Conservation (phyloP, 2,888 invertebrate species). For the Melieria picta region DNA sequence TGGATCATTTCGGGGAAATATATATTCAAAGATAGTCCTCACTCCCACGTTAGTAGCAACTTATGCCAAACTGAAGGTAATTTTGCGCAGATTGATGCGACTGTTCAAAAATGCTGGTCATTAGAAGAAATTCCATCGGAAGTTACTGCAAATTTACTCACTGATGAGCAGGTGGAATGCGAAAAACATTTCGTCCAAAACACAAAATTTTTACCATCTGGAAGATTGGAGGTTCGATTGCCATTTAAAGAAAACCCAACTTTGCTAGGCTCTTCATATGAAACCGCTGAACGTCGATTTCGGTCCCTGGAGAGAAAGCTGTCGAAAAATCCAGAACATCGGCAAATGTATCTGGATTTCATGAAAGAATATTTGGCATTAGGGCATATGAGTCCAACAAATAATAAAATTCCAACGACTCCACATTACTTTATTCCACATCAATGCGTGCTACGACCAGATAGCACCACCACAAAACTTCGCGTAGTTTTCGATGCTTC, state of each 20-base stretch:
- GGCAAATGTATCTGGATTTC: not conserved
- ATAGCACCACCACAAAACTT: conserved; percentile 38
- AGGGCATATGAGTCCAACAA: conserved; percentile 11
- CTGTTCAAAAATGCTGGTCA: too few species aligned
- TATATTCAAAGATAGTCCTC: not conserved
- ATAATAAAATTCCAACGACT: not conserved
- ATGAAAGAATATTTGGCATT: not conserved
- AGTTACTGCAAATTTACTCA: too few species aligned
- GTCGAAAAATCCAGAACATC: conserved; percentile 21
- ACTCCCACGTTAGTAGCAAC: too few species aligned
- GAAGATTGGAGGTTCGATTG: not conserved
- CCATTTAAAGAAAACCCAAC: not conserved
- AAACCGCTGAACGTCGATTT: not conserved
- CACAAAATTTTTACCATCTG: too few species aligned
- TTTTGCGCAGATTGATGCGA: too few species aligned
- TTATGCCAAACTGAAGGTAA: too few species aligned
- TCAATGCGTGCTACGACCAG: conserved; percentile 34
- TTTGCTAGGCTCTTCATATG: not conserved
- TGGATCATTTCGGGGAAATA: conserved; percentile 35
- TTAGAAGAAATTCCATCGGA: too few species aligned
- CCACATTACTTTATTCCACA: conserved; percentile 39
- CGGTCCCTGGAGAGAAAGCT: conserved; percentile 11
- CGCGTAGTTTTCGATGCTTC: conserved; percentile 41
- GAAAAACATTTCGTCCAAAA: too few species aligned
- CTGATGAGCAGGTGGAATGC: too few species aligned